Evolutionary conservation across 2,888 invertebrate genomes (phyloP).

Genomic region (Paralinhomoeus sp.): DNA sequence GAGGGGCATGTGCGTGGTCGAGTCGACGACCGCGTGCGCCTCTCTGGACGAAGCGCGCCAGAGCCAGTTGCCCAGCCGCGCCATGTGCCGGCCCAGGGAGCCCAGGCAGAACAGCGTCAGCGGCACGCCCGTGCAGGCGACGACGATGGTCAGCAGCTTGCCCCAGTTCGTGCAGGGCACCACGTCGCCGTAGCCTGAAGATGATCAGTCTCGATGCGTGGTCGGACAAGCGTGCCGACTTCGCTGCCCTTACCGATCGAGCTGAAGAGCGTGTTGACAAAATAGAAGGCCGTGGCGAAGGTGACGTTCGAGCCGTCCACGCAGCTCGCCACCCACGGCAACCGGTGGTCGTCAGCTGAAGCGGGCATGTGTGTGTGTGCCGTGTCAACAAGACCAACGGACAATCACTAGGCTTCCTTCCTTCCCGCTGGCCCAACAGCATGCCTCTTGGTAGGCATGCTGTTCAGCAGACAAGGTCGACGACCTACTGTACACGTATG

Average conservation of each 20-base stretch:
- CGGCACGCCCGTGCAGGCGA: not conserved
- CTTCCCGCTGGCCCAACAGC: too few relatives aligned
- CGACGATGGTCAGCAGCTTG: not conserved
- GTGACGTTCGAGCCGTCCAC: not conserved
- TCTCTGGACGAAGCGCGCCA: not conserved
- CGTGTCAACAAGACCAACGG: too few relatives aligned
- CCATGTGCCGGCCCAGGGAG: not conserved
- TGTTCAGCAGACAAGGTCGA: too few relatives aligned
- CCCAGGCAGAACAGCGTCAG: not conserved
- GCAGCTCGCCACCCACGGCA: too few relatives aligned
- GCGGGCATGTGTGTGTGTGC: too few relatives aligned
- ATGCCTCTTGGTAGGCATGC: too few relatives aligned
- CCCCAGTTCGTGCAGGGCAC: not conserved
- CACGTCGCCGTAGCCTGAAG: conserved; percentile 1
- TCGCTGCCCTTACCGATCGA: not conserved
- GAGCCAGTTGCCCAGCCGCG: not conserved
- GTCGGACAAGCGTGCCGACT: not conserved
- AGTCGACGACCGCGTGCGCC: not conserved
- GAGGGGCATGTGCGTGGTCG: not conserved
- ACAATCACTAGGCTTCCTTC: too few relatives aligned
- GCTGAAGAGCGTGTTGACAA: not conserved
- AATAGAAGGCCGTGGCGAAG: not conserved
- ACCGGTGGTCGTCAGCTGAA: too few relatives aligned
- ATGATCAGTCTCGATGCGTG: not conserved
- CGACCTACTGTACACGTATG: too few relatives aligned